phyloP scores from a whole-genome alignment of 2,113 vertebrate genomes.

The Rhipidura dahli region DNA sequence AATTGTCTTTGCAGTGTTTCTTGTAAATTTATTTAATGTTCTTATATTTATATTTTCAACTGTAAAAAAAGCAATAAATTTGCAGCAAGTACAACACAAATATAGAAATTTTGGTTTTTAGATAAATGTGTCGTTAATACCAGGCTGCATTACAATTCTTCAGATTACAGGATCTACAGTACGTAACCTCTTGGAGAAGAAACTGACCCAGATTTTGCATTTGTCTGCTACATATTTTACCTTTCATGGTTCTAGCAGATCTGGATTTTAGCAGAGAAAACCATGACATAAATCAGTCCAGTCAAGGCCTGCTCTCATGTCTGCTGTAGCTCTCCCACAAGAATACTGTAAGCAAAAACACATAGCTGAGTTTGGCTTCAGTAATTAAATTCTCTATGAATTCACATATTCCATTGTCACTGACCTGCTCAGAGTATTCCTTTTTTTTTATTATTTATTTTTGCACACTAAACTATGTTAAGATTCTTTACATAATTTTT shows the following conservation, averaged over 20 bases:
- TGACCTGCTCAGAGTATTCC: neutral
- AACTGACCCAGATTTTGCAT: neutral
- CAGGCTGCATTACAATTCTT: neutral
- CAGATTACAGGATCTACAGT: neutral
- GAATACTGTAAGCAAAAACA: neutral
- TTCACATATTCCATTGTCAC: neutral
- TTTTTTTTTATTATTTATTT: neutral
- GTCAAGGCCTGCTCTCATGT: neutral
- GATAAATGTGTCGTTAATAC: neutral
- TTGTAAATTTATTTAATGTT: slow-evolving; percentile 73
- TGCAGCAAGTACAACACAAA: neutral
- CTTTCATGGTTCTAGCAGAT: neutral
- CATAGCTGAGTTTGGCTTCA: neutral
- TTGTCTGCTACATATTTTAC: neutral
- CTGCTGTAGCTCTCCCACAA: neutral
- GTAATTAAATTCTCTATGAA: neutral
- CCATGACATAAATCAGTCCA: neutral
- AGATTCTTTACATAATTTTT: neutral
- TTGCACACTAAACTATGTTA: neutral
- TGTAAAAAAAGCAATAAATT: slow-evolving; percentile 64
- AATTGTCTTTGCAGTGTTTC: slow-evolving; percentile 61
- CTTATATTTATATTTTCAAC: slow-evolving; percentile 73
- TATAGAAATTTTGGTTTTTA: neutral
- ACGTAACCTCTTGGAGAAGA: neutral
- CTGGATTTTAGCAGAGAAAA: neutral